Conservation (phyloP, 2,888 invertebrate species). For the Amphipyra tragopoginis region DNA sequence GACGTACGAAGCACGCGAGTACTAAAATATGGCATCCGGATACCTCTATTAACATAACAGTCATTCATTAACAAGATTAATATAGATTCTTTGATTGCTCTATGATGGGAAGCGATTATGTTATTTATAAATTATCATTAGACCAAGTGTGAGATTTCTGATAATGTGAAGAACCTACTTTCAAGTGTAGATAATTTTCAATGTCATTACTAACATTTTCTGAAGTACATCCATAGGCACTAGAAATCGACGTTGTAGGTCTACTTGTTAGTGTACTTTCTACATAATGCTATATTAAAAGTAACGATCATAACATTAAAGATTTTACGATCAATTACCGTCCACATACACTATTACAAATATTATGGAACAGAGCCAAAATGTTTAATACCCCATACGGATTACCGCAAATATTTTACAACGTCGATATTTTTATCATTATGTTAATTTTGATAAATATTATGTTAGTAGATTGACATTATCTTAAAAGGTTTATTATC, state of each 20-base stretch:
- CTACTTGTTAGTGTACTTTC: slow-evolving; percentile 41
- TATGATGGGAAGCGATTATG: slow-evolving; percentile 16
- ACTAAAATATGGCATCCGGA: slow-evolving; percentile 51
- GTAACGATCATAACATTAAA: slow-evolving; percentile 52
- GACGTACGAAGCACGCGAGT: slow-evolving; percentile 52
- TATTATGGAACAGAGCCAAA: slow-evolving; percentile 62
- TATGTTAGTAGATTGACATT: no score
- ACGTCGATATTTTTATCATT: slow-evolving; percentile 8
- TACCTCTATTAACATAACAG: slow-evolving; percentile 53
- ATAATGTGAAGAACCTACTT: slow-evolving; percentile 8
- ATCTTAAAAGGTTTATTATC: not conserved
- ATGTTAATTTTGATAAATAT: not conserved
- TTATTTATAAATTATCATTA: slow-evolving; percentile 21
- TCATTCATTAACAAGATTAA: slow-evolving; percentile 43
- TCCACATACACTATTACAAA: slow-evolving; percentile 50
- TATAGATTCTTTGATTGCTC: slow-evolving; percentile 39
- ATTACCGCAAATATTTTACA: slow-evolving; percentile 35
- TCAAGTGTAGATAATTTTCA: slow-evolving; percentile 6
- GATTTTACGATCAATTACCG: slow-evolving; percentile 65
- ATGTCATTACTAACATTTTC: slow-evolving; percentile 7
- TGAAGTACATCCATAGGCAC: slow-evolving; percentile 14
- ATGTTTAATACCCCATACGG: slow-evolving; percentile 44
- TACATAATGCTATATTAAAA: slow-evolving; percentile 41
- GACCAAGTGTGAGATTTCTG: slow-evolving; percentile 2
- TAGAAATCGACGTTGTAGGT: slow-evolving; percentile 44